phyloP scores from a whole-genome alignment of 2,797 vertebrate genomes.

The Sebastiscus albofasciatus region DNA sequence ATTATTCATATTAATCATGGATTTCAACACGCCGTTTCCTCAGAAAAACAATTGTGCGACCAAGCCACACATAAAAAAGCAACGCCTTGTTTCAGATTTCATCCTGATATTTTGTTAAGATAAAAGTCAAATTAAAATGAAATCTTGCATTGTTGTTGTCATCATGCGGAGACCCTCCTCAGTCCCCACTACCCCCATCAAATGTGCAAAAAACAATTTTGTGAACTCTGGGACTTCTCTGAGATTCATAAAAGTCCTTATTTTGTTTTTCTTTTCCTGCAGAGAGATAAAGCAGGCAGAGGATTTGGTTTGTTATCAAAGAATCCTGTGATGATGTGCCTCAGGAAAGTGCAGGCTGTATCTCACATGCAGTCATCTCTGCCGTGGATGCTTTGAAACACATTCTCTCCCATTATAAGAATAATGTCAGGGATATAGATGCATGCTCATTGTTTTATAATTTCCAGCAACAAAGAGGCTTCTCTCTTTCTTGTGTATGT shows the following conservation, averaged over 20 bases:
- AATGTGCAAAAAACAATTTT: conserved; percentile 42
- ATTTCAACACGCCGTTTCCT: conserved; percentile 12
- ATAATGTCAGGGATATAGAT: conserved; percentile 26
- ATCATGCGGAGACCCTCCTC: conserved; percentile 35
- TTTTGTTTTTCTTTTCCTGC: conserved; percentile 58
- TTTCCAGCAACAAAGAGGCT: conserved; percentile 14
- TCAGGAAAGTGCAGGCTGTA: conserved; percentile 78
- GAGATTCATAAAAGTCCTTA: conserved; percentile 38
- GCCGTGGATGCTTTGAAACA: conserved; percentile 20
- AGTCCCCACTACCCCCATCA: not conserved
- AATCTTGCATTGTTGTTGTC: conserved; percentile 29
- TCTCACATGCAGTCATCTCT: conserved; percentile 78
- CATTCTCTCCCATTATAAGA: conserved; percentile 32
- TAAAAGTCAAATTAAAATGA: conserved; percentile 45
- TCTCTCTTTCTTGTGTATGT: conserved; percentile 53
- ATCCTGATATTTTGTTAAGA: conserved; percentile 56
- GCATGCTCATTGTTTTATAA: not conserved
- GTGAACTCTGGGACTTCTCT: conserved; percentile 48
- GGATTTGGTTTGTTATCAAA: conserved; percentile 85
- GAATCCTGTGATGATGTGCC: conserved; percentile 84
- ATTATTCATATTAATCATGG: conserved; percentile 15
- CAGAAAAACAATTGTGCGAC: conserved; percentile 7
- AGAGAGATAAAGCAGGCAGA: conserved; percentile 64
- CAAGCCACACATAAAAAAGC: conserved; percentile 26
- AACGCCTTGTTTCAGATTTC: conserved; percentile 40